A percentile compares a stretch with the other conserved stretches of the same genome.
Evolutionary conservation across 2,797 vertebrate species (phyloP).

Genomic region (Heliangelus exortis): DNA sequence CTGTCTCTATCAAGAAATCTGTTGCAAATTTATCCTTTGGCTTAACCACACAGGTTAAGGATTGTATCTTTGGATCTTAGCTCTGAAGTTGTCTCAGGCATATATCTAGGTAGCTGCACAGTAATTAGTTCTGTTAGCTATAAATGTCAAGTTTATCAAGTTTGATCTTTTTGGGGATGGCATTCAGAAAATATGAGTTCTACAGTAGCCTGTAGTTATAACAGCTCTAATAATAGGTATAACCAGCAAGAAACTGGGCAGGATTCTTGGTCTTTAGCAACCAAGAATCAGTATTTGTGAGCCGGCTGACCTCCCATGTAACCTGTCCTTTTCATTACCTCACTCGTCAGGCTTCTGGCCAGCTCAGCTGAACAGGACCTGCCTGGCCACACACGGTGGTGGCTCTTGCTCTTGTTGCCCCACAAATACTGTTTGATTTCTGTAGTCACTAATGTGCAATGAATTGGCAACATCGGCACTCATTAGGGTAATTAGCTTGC

Average conservation of each 20-base stretch:
- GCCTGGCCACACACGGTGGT: background rate
- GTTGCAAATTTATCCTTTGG: background rate
- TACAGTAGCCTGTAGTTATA: background rate
- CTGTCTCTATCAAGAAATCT: background rate
- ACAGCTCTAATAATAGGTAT: background rate
- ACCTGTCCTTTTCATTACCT: constrained; percentile 11
- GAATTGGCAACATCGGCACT: background rate
- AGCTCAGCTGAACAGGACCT: background rate
- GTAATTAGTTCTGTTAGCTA: background rate
- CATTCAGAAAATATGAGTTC: constrained; percentile 1
- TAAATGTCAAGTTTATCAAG: background rate
- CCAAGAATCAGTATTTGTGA: background rate
- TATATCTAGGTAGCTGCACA: background rate
- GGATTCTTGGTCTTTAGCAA: constrained; percentile 11
- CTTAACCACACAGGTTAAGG: background rate
- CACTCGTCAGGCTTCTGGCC: background rate
- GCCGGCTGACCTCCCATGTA: background rate
- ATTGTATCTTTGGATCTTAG: background rate
- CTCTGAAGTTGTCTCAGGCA: background rate
- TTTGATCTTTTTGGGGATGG: background rate
- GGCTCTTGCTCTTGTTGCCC: background rate
- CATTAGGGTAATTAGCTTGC: constrained; percentile 11
- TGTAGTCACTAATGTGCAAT: background rate
- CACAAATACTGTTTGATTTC: background rate
- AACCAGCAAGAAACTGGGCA: background rate